Conservation (phyloP, 2,113 vertebrate species). For the Promerops cafer region DNA sequence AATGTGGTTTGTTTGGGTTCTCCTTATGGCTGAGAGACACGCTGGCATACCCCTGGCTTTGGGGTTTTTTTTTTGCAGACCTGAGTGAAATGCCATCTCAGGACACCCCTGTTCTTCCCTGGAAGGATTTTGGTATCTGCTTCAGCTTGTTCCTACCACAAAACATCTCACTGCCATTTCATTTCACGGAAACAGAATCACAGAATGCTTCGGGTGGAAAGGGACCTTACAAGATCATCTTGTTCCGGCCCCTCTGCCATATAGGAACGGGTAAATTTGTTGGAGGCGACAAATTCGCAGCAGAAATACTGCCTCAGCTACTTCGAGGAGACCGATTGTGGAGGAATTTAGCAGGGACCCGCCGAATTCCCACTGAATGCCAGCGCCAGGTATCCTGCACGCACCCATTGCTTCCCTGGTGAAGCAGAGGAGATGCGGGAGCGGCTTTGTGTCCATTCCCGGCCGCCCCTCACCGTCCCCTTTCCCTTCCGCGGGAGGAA, state of each 20-base stretch:
- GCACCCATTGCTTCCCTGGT: background rate
- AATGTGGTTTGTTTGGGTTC: background rate
- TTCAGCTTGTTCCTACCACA: background rate
- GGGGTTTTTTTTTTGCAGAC: background rate
- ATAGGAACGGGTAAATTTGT: background rate
- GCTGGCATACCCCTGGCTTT: background rate
- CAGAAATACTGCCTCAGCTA: background rate
- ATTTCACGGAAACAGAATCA: background rate
- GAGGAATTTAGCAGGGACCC: background rate
- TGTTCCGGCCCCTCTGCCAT: too few relatives aligned
- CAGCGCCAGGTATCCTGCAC: rapidly evolving
- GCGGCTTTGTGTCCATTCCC: background rate
- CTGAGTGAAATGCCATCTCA: background rate
- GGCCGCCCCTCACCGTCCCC: background rate
- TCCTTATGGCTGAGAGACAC: background rate
- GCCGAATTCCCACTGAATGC: rapidly evolving
- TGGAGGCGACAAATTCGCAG: background rate
- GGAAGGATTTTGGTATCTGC: background rate
- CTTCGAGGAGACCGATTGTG: background rate
- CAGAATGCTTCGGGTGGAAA: background rate
- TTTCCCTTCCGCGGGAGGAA: background rate
- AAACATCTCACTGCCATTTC: background rate
- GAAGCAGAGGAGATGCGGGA: background rate
- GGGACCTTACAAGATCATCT: too few relatives aligned
- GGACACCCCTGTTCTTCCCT: background rate